phyloP scores from a whole-genome alignment of 2,797 vertebrate species.

The Ptychadena robeensis region DNA sequence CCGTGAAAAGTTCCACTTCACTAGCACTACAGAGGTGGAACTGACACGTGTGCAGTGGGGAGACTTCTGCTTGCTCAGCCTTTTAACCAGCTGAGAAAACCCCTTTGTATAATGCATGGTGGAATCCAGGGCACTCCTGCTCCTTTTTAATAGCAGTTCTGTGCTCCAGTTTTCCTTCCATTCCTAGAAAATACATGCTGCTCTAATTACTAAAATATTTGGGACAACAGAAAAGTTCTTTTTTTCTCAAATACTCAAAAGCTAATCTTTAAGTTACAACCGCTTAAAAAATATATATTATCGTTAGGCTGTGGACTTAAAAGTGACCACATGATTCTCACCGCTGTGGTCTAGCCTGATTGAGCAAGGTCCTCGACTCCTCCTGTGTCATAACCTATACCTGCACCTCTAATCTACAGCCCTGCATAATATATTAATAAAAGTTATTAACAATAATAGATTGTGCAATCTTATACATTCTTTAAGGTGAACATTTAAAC shows the following conservation, averaged over 20 bases:
- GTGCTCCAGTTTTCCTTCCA: slow-evolving; percentile 42
- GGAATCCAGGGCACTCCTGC: slow-evolving; percentile 44
- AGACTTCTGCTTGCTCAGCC: slow-evolving; percentile 54
- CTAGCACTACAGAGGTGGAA: slow-evolving; percentile 58
- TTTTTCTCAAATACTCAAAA: neutral
- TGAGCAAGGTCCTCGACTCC: too few relatives aligned
- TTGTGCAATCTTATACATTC: too few relatives aligned
- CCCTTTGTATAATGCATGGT: slow-evolving; percentile 57
- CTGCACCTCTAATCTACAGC: too few relatives aligned
- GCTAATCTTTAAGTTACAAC: too few relatives aligned
- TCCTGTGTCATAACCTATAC: too few relatives aligned
- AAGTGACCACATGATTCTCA: too few relatives aligned
- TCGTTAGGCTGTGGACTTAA: too few relatives aligned
- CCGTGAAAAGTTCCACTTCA: slow-evolving; percentile 57
- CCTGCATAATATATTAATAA: too few relatives aligned
- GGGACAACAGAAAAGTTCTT: neutral
- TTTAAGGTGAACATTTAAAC: too few relatives aligned
- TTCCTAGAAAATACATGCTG: neutral
- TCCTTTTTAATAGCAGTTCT: slow-evolving; percentile 40
- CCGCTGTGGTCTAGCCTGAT: too few relatives aligned
- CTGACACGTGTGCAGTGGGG: slow-evolving; percentile 63
- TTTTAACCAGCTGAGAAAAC: slow-evolving; percentile 57
- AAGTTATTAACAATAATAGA: too few relatives aligned
- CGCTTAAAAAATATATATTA: too few relatives aligned
- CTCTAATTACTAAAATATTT: neutral